Conservation (phyloP, 2,888 invertebrate species). For the Ectropis crepuscularia region DNA sequence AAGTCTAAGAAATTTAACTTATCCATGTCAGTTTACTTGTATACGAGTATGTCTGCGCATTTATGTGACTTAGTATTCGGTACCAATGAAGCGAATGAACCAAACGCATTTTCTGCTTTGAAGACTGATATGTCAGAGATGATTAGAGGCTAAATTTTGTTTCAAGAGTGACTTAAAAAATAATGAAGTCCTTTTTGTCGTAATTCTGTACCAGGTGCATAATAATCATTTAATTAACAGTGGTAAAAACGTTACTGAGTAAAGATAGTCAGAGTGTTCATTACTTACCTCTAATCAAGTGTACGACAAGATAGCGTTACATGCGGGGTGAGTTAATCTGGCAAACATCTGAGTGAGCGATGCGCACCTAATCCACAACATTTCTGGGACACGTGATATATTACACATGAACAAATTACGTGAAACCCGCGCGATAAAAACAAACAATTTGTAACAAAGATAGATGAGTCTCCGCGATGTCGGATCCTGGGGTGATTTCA, state of each 20-base stretch:
- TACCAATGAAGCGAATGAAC: too few species aligned
- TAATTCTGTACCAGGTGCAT: background rate
- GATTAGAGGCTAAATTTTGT: too few species aligned
- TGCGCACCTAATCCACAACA: constrained; percentile 66
- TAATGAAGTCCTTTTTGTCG: too few species aligned
- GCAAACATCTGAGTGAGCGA: constrained; percentile 60
- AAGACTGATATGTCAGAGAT: too few species aligned
- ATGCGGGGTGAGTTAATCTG: constrained; percentile 52
- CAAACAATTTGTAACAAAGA: constrained; percentile 77
- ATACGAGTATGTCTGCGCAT: too few species aligned
- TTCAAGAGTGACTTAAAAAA: too few species aligned
- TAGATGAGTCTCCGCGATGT: constrained; percentile 55
- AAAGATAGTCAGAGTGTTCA: constrained; percentile 24
- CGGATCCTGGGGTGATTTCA: constrained; percentile 60
- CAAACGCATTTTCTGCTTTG: too few species aligned
- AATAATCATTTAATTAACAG: constrained; percentile 3
- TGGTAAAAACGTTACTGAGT: background rate
- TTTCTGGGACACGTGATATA: constrained; percentile 69
- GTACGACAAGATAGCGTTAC: constrained; percentile 37
- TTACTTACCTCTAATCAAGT: constrained; percentile 43
- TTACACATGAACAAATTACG: constrained; percentile 73
- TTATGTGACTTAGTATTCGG: too few species aligned
- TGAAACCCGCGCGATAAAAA: constrained; percentile 66
- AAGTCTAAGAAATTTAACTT: too few species aligned
- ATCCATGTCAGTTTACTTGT: too few species aligned